Base-by-base conservation (phyloP, 2,113 vertebrate genomes). In the Macquaria ambigua region DNA sequence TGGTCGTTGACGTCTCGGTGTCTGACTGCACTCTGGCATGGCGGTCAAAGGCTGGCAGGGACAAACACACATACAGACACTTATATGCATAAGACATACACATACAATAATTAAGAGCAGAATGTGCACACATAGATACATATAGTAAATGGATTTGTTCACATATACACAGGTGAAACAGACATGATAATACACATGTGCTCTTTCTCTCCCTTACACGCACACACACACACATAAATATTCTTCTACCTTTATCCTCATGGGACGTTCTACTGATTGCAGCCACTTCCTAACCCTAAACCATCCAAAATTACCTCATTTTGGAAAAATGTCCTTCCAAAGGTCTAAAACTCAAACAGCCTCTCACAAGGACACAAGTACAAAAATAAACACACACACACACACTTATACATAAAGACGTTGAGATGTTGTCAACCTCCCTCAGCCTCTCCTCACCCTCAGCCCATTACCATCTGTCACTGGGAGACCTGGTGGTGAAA, bases 21-120 rank as follows among this genome's bases (percentile, higher is more conserved):
- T 93, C 76, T 97, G 97, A n/a, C 95, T 92, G 85, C 96, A 97
- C 91, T 99, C 98, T 15, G 98, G 98, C 98, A 99, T 99, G 21
- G 97, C 96, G 81, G 90, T 97, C 83, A 99, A 86, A 1, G 97
- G 95, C 98, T 99, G 89, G 72, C 16, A 20, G 59, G 86, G 74
- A 91, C 16, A 84, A 56, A 79, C n/a, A 85, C 23, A 75, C 1
- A 76, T 10, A 63, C 10, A 85, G n/a, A 48, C n/a, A 52, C 4
- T 39, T 20, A 28, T 16, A 50, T 39, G 18, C 64, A 55, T 28
- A 39, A n/a, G 31, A 46, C n/a, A 16, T 6, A 66, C 9, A 56
- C 21, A 61, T 64, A 67, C 15, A 10, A 46, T 34, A 6, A 37
- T 50, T 37, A 72, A 41, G 31, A 59, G 20, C 21, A 77, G 55